phyloP scores from a whole-genome alignment of 2,888 invertebrate species.

The Meganola albula region DNA sequence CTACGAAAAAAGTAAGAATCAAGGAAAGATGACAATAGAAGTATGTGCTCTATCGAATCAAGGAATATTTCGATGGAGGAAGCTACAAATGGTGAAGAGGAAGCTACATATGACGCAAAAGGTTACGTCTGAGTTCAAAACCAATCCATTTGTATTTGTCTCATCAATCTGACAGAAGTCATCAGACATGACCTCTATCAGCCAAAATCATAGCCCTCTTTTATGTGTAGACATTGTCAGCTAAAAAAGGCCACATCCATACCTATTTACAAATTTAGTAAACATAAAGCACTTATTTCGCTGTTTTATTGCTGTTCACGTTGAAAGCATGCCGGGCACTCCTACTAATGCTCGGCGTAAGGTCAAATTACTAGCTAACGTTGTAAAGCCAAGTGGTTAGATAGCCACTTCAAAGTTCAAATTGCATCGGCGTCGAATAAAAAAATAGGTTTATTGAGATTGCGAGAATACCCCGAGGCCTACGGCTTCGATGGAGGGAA shows the following conservation, averaged over 20 bases:
- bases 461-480: conserved; percentile 50
- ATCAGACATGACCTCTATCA: conserved; percentile 20
- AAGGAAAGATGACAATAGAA: no score
- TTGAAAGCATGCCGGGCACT: conserved; percentile 57
- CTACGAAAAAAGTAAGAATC: no score
- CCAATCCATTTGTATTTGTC: no score
- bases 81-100: no score
- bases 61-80: no score
- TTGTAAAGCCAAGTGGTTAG: conserved; percentile 49
- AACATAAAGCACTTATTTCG: conserved; percentile 50
- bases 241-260: conserved; percentile 48
- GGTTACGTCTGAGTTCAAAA: no score
- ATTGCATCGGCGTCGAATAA: conserved; percentile 53
- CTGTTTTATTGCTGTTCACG: conserved; percentile 56
- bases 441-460: conserved; percentile 50
- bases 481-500: conserved; percentile 37
- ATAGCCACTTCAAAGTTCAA: conserved; percentile 52
- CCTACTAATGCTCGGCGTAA: conserved; percentile 58
- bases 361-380: conserved; percentile 62
- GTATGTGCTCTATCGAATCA: no score
- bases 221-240: no score
- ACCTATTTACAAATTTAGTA: conserved; percentile 45
- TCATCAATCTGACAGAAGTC: no score
- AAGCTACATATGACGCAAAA: no score
- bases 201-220: conserved; percentile 8